These are phyloP conservation scores for Dolichotis patagonum DNA, from an alignment of 2,113 vertebrate genomes.

Conservation along the genomic window DNA sequence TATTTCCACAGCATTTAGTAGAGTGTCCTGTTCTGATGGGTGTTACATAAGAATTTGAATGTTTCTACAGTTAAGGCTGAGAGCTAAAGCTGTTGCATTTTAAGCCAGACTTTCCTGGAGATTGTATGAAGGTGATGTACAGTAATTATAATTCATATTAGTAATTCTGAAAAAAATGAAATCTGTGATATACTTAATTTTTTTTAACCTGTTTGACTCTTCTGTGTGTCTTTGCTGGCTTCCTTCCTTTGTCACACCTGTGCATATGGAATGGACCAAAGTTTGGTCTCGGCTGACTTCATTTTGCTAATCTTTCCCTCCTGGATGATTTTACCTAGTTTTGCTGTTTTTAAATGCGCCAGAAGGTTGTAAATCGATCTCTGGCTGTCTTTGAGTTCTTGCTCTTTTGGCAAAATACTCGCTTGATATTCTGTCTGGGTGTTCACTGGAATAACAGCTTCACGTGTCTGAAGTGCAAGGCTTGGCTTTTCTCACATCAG, in stretches of 20 bases:
- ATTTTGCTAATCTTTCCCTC: background rate
- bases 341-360: slow-evolving; percentile 1
- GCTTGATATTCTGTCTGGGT: background rate
- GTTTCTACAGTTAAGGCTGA: background rate
- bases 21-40: background rate
- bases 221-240: background rate
- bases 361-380: background rate
- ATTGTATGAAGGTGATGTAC: background rate
- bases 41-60: background rate
- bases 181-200: background rate
- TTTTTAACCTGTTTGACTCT: background rate
- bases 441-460: background rate
- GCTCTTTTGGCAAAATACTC: background rate
- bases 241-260: background rate
- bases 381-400: slow-evolving; percentile 1
- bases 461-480: background rate
- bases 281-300: background rate
- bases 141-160: background rate
- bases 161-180: background rate
- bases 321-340: slow-evolving; percentile 12
- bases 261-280: background rate
- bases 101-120: slow-evolving; percentile 2
- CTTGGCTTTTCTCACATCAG: background rate
- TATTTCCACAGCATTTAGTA: background rate
- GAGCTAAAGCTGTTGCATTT: background rate